Evolutionary conservation across 2,888 invertebrate species (phyloP).

Genomic region (Mycogona germanica): DNA sequence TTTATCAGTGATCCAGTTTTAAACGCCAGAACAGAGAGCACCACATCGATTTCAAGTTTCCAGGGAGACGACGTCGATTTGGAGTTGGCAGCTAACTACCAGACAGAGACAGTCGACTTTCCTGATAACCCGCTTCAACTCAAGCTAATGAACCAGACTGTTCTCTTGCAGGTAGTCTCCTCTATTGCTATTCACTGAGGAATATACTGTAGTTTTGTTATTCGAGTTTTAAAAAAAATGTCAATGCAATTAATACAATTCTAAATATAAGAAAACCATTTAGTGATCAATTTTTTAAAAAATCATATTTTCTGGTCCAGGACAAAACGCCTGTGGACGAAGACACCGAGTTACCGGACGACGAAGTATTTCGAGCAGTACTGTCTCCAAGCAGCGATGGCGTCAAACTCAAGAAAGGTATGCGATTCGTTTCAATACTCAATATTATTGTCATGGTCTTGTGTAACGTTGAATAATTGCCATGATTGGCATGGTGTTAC

Average conservation of each 20-base stretch:
- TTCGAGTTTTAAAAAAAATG: too few species aligned
- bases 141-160: conserved; percentile 17
- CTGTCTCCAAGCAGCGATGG: conserved; percentile 40
- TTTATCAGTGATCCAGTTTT: not conserved
- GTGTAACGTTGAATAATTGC: too few species aligned
- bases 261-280: too few species aligned
- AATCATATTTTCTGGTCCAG: not conserved
- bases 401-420: conserved; percentile 36
- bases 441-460: too few species aligned
- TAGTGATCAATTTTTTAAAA: not conserved
- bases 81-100: conserved; percentile 22
- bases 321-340: conserved; percentile 12
- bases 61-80: conserved; percentile 22
- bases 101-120: conserved; percentile 25
- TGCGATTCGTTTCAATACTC: too few species aligned
- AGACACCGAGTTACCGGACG: conserved; percentile 11
- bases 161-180: not conserved
- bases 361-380: conserved; percentile 37
- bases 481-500: too few species aligned
- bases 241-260: too few species aligned
- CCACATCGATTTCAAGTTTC: conserved; percentile 11
- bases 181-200: too few species aligned
- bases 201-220: too few species aligned
- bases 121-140: conserved; percentile 22
- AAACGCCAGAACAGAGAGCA: too few species aligned